Evolutionary conservation across 2,888 invertebrate species (phyloP), one percentile per base, ranked within the genome.

Genomic region (Caenorhabditis parvicauda): DNA sequence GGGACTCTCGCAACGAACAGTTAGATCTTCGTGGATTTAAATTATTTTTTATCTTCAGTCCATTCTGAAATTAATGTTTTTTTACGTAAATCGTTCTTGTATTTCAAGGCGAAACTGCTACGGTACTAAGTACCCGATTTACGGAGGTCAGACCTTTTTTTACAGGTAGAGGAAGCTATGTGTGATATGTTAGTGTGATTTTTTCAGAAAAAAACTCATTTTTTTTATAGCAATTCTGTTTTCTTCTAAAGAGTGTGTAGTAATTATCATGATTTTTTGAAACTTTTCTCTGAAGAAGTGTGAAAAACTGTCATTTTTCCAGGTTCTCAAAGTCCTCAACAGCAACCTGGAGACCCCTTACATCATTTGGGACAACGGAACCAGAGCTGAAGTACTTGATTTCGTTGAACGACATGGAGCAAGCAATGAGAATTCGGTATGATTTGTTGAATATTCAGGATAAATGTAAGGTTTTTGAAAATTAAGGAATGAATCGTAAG

Each of bases 361-460:
- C 83, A 86, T 99, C 25, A 89, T 98, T 41, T 99, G 98, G 98
- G 91, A 98, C 84, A 98, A 98, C 84, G 89, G 90, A 6, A 96
- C 96, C 0, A 86, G 98, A 67, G 90, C 90, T 0, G 95, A 98
- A 82, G 85, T 98, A 1, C 86, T 87, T 38, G 95, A 96, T 79
- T 91, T 90, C 80, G 84, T 98, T 4, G 89, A 89, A 62, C 86
- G 86, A 45, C 88, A 89, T 77, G 85, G 89, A 51, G 82, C 82
- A 48, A 79, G 82, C 12, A 64, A 62, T 32, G 73, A 69, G 43
- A 66, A 72, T 19, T 64, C 64, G 54, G 74, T 76, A 42, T 24
- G 44, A n/a, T n/a, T n/a, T 19, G 21, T 4, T 29, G 35, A 46
- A 17, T 39, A 29, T 53, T 32, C 2, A 3, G 38, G 43, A 17